These are phyloP conservation scores for Cichladusa arquata DNA, from an alignment of 2,113 vertebrate genomes.

Conservation along the genomic window DNA sequence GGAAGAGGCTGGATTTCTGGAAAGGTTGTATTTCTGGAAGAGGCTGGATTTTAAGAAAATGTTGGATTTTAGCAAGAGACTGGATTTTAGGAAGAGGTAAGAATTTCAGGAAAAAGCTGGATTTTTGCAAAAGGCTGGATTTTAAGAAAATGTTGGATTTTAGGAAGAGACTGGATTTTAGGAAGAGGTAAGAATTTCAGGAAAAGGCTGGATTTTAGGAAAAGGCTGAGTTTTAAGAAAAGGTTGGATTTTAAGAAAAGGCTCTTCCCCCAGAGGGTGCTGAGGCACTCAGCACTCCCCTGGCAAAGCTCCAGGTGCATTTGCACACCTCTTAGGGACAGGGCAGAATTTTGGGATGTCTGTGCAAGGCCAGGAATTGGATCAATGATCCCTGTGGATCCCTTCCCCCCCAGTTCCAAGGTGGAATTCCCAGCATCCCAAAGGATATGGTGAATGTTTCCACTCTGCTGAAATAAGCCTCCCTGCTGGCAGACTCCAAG, in stretches of 20 bases:
- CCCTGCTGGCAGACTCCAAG: constrained; percentile 86
- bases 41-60: background rate
- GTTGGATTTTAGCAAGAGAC: rapidly evolving
- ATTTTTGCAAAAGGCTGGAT: too few species aligned
- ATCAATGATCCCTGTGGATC: background rate
- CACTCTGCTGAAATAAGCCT: constrained; percentile 89
- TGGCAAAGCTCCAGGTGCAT: too few species aligned
- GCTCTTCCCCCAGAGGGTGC: too few species aligned
- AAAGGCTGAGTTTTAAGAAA: rapidly evolving
- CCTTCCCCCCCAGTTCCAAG: background rate
- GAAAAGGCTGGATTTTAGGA: too few species aligned
- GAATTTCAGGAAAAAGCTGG: too few species aligned
- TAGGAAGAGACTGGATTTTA: too few species aligned
- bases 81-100: rapidly evolving
- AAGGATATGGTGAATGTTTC: constrained; percentile 97
- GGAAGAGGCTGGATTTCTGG: too few species aligned
- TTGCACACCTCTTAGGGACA: too few species aligned
- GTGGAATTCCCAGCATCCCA: background rate
- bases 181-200: too few species aligned
- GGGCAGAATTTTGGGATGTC: background rate
- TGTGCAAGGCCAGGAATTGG: background rate
- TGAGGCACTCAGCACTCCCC: too few species aligned
- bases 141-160: too few species aligned
- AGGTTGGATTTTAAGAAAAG: background rate
- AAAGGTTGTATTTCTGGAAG: too few species aligned